Evolutionary conservation across 2,797 vertebrate species (phyloP).

Genomic region (Smutsia temminckii): DNA sequence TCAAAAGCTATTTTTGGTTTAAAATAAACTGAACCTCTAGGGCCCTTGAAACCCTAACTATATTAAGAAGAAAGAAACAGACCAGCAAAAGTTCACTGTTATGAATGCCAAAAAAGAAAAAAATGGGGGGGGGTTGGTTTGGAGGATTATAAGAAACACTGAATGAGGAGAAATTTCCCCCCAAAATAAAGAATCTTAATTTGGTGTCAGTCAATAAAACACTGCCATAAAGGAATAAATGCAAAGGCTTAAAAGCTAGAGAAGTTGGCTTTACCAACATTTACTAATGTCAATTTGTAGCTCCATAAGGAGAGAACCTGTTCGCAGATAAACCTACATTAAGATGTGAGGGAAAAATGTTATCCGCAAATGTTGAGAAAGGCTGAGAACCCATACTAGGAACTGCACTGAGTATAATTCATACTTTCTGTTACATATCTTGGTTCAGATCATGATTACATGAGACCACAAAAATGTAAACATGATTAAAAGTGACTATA

Average conservation of each 20-base stretch:
- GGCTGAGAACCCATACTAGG: background rate
- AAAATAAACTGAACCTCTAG: background rate
- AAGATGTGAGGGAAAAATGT: background rate
- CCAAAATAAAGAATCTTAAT: background rate
- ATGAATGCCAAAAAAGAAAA: background rate
- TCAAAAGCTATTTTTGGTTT: slow-evolving; percentile 14
- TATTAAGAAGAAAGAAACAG: background rate
- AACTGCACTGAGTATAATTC: background rate
- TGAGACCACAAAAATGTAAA: background rate
- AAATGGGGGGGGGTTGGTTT: background rate
- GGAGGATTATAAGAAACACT: background rate
- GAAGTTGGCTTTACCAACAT: background rate
- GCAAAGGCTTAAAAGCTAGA: background rate
- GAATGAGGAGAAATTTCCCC: background rate
- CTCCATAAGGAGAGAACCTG: background rate
- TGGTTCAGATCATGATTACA: background rate
- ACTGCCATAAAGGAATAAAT: background rate
- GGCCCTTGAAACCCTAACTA: background rate
- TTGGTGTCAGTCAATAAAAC: background rate
- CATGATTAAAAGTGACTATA: background rate
- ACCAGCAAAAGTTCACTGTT: background rate
- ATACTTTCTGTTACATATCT: background rate
- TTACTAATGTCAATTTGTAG: background rate
- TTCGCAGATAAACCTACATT: background rate
- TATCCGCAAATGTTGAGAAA: background rate